Conservation (phyloP, 2,888 invertebrate species). For the Saturnia pavonia region DNA sequence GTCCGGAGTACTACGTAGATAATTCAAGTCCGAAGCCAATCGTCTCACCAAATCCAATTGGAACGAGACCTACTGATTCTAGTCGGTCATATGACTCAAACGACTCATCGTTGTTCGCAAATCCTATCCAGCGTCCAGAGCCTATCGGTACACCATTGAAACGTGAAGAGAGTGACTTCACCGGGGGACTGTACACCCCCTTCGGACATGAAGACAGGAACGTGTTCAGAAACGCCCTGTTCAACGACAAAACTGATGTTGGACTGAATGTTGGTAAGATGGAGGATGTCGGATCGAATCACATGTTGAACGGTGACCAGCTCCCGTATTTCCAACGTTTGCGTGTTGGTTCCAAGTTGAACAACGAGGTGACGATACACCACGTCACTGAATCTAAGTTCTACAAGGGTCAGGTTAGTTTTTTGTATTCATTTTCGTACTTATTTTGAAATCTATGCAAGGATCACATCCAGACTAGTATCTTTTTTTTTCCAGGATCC, state of each 20-base stretch:
- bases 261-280: slow-evolving; percentile 31
- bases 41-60: slow-evolving; percentile 72
- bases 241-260: slow-evolving; percentile 57
- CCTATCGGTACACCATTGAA: slow-evolving; percentile 56
- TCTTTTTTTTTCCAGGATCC: slow-evolving; percentile 32
- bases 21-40: slow-evolving; percentile 57
- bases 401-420: slow-evolving; percentile 67
- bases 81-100: slow-evolving; percentile 46
- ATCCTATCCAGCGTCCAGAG: slow-evolving; percentile 58
- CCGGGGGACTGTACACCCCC: slow-evolving; percentile 61
- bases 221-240: slow-evolving; percentile 67
- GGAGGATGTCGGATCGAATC: slow-evolving; percentile 40
- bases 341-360: slow-evolving; percentile 68
- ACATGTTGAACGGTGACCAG: slow-evolving; percentile 60
- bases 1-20: slow-evolving; percentile 58
- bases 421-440: no score
- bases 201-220: slow-evolving; percentile 70
- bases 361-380: slow-evolving; percentile 73
- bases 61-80: slow-evolving; percentile 57
- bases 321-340: slow-evolving; percentile 72
- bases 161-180: slow-evolving; percentile 34
- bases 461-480: not conserved
- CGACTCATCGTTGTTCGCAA: slow-evolving; percentile 61
- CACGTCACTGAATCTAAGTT: slow-evolving; percentile 75
- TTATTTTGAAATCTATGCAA: no score